Evolutionary conservation across 2,113 vertebrate species (phyloP), one percentile per base, ranked within the genome.

Genomic region (Natator depressus): DNA sequence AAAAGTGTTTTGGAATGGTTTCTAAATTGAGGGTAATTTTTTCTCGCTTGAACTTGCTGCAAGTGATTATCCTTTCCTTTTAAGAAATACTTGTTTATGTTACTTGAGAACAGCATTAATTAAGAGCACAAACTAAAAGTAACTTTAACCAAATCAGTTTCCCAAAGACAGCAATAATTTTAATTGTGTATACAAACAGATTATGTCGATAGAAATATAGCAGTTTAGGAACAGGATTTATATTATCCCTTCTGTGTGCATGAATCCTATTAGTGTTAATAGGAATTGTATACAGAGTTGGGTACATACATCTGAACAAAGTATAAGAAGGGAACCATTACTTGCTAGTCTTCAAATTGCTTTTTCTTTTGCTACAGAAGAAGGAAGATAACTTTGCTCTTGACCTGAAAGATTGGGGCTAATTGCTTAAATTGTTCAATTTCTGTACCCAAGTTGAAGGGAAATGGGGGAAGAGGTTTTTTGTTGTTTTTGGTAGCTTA

Each of bases 331-430:
- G 72, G 14, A 20, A 75, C 69, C 10, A 75, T 42, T 75, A 42
- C 4, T 84, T 1, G 62, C 8, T 51, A 46, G 69, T 95, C 72
- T 79, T 87, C 83, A 27, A 87, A 83, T 69, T 82, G 79, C 55
- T 94, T 91, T 31, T 6, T 81, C 12, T 54, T 82, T 92, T 86
- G 6, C 35, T 93, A 4, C 46, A 27, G 27, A 50, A 49, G 78
- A 94, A 84, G 46, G 42, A 88, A 50, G 35, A 38, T 91, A 0
- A 8, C n/a, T 94, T 88, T 89, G 13, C 84, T 84, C 29, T 3
- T 5, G 88, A 89, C 53, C 22, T 82, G 72, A n/a, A 81, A 91
- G 72, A 78, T 38, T 38, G 35, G 17, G 90, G 42, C 24, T 94
- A 0, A 0, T 14, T 19, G 76, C 92, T 80, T 49, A 59, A 72